These are phyloP conservation scores for Epirrita christyi DNA, from an alignment of 2,888 invertebrate species.

Conservation along the genomic window DNA sequence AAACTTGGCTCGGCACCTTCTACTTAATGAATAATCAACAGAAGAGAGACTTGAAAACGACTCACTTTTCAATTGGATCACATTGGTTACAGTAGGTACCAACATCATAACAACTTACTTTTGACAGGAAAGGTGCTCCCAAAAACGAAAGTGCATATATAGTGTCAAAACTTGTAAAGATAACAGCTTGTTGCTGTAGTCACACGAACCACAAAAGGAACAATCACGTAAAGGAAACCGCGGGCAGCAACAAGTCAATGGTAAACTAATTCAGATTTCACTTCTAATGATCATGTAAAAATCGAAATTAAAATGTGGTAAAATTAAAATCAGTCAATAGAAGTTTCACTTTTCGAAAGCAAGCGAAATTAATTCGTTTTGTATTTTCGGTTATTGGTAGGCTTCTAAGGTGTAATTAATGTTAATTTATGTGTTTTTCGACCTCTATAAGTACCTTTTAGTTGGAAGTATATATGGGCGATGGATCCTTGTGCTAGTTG, in stretches of 20 bases:
- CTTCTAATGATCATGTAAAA: constrained; percentile 31
- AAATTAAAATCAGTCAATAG: constrained; percentile 27
- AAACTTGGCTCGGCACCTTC: no score
- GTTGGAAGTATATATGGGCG: constrained; percentile 51
- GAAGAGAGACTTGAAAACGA: no score
- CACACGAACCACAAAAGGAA: constrained; percentile 1
- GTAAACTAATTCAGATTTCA: constrained; percentile 30
- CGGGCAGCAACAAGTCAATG: constrained; percentile 4
- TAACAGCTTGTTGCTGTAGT: no score
- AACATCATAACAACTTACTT: no score
- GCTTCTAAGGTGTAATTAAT: constrained; percentile 34
- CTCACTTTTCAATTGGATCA: no score
- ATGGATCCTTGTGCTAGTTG: constrained; percentile 70
- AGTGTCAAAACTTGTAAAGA: no score
- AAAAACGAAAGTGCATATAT: no score
- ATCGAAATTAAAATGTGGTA: constrained; percentile 27
- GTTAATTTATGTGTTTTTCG: constrained; percentile 35
- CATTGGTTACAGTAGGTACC: no score
- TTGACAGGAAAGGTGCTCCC: no score
- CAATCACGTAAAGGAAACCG: constrained; percentile 7
- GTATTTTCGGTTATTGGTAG: constrained; percentile 28
- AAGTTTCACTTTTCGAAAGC: constrained; percentile 43
- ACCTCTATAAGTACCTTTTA: constrained; percentile 28
- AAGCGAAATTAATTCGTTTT: constrained; percentile 36
- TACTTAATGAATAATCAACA: no score